Conservation (phyloP, 2,888 invertebrate species). For the Callyntrura sp. region DNA sequence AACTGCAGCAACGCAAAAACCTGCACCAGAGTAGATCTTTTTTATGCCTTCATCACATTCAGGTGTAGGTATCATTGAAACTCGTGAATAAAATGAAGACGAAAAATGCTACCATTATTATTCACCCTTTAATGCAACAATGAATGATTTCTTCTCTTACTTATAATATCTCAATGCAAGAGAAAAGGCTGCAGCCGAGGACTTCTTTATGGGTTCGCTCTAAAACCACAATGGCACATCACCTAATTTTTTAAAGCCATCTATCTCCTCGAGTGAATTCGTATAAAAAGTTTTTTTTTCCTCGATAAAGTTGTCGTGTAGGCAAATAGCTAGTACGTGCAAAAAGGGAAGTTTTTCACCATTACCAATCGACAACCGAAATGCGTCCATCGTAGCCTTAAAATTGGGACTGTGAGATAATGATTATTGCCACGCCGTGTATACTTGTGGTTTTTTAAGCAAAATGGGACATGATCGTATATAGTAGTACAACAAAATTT, state of each 20-base stretch:
- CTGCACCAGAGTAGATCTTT: conserved; percentile 2
- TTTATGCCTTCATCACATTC: conserved; percentile 38
- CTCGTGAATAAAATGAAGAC: conserved; percentile 36
- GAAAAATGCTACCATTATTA: conserved; percentile 3
- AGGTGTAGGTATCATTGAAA: conserved; percentile 33
- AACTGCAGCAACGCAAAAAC: background rate
- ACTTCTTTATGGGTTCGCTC: conserved; percentile 33
- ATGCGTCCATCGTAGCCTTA: conserved; percentile 62
- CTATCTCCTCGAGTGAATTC: conserved; percentile 53
- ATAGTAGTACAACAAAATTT: conserved; percentile 35
- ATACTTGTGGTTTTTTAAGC: conserved; percentile 67
- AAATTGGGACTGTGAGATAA: conserved; percentile 57
- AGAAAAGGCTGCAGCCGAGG: background rate
- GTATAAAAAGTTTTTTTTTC: conserved; percentile 8
- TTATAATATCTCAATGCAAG: conserved; percentile 56
- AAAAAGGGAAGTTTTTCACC: conserved; percentile 63
- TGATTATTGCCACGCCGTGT: conserved; percentile 64
- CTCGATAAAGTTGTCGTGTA: background rate
- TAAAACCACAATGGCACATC: conserved; percentile 64
- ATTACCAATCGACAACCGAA: conserved; percentile 70
- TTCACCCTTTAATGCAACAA: conserved; percentile 48
- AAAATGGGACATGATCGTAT: conserved; percentile 63
- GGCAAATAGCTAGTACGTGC: conserved; percentile 19
- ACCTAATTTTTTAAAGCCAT: conserved; percentile 66
- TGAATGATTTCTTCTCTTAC: background rate